phyloP scores from a whole-genome alignment of 2,797 vertebrate species.

The Bovichtus variegatus region DNA sequence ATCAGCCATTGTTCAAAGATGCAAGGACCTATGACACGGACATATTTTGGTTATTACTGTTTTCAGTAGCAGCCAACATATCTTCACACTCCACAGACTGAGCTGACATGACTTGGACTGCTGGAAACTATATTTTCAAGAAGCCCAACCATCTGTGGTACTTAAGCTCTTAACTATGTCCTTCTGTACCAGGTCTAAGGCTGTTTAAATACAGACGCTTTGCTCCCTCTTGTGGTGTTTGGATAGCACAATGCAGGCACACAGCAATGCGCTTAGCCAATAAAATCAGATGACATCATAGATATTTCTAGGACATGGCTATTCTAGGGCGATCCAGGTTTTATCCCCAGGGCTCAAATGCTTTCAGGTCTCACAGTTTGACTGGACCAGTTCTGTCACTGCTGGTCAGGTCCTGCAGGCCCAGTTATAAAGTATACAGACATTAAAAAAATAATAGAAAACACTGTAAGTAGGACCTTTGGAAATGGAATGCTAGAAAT shows the following conservation, averaged over 20 bases:
- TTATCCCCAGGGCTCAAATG: slow-evolving; percentile 57
- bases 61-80: neutral
- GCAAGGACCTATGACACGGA: neutral
- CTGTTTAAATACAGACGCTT: slow-evolving; percentile 9
- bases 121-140: neutral
- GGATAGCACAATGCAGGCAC: slow-evolving; percentile 6
- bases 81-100: neutral
- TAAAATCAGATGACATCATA: slow-evolving; percentile 65
- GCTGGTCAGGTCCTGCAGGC: slow-evolving; percentile 25
- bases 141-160: neutral
- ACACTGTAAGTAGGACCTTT: slow-evolving; percentile 12
- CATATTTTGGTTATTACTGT: slow-evolving; percentile 7
- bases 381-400: slow-evolving; percentile 61
- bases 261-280: slow-evolving; percentile 15
- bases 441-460: neutral
- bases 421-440: slow-evolving; percentile 31
- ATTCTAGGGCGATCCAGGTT: slow-evolving; percentile 68
- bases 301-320: slow-evolving; percentile 71
- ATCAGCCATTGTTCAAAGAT: slow-evolving; percentile 4
- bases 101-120: neutral
- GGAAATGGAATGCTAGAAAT: neutral
- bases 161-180: neutral
- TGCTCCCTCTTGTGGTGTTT: slow-evolving; percentile 73
- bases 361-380: slow-evolving; percentile 60
- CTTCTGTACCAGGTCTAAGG: neutral